A percentile compares a stretch with the other conserved stretches of the same genome.
phyloP scores from a whole-genome alignment of 2,113 vertebrate genomes.

The Erinaceus europaeus region DNA sequence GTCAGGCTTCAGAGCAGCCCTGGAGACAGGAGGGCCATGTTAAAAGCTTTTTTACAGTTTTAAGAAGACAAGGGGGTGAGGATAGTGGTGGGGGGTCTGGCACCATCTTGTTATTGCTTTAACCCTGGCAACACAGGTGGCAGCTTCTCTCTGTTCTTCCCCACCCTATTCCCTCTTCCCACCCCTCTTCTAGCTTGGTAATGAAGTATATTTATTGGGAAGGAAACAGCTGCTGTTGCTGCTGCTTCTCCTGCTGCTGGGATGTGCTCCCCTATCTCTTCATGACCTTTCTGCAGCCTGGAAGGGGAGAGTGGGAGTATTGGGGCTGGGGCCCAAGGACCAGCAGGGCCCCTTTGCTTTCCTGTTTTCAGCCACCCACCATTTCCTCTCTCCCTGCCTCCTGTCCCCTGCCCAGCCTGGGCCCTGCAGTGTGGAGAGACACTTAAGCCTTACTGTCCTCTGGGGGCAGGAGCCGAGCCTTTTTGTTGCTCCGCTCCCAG shows the following conservation, averaged over 20 bases:
- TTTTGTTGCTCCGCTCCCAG: constrained; percentile 84
- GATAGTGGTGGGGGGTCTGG: constrained; percentile 65
- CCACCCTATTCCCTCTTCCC: constrained; percentile 46
- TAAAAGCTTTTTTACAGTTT: constrained; percentile 78
- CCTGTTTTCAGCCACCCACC: constrained; percentile 65
- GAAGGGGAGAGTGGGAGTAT: constrained; percentile 68
- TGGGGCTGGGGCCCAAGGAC: constrained; percentile 65
- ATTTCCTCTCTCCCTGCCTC: constrained; percentile 30
- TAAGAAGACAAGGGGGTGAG: constrained; percentile 47
- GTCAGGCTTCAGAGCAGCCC: constrained; percentile 73
- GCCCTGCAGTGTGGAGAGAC: constrained; percentile 81
- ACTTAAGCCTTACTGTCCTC: constrained; percentile 83
- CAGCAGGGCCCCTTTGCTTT: constrained; percentile 55
- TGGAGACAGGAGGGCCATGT: constrained; percentile 69
- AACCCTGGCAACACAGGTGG: constrained; percentile 73
- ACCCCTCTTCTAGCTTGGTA: constrained; percentile 71
- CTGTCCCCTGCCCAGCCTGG: constrained; percentile 52
- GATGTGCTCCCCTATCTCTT: constrained; percentile 67
- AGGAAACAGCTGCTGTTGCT: constrained; percentile 77
- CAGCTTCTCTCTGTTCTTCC: constrained; percentile 60
- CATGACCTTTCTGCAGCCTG: constrained; percentile 66
- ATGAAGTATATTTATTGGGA: constrained; percentile 84
- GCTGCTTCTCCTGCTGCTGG: constrained; percentile 73
- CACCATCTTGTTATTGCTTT: constrained; percentile 70
- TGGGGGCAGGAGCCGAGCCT: constrained; percentile 81